A percentile compares a stretch with the other conserved stretches of the same genome.
Conservation (phyloP, 1,140 invertebrate species). For the Anoplolepis gracilipes region DNA sequence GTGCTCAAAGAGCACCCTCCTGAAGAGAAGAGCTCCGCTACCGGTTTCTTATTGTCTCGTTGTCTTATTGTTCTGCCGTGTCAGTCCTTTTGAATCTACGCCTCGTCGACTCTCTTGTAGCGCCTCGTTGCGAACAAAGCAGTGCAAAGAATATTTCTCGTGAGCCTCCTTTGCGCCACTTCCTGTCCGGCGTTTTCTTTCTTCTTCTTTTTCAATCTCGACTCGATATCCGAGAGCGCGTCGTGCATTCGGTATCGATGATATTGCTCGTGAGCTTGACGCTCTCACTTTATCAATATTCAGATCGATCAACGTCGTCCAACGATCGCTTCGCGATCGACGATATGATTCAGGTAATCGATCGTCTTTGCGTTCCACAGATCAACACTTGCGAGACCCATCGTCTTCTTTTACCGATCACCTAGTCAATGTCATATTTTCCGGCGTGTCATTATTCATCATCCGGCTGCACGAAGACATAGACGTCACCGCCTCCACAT, state of each 20-base stretch:
- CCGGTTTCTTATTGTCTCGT: slow-evolving; percentile 73
- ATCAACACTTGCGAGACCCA: background rate
- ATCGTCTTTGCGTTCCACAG: slow-evolving; percentile 22
- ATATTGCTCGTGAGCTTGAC: slow-evolving; percentile 18
- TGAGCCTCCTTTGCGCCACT: slow-evolving; percentile 55
- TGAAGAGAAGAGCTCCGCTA: slow-evolving; percentile 69
- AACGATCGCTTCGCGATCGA: background rate
- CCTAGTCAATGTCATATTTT: background rate
- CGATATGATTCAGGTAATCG: slow-evolving; percentile 49
- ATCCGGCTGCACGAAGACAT: background rate
- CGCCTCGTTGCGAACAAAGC: slow-evolving; percentile 59
- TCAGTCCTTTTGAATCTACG: slow-evolving; percentile 61
- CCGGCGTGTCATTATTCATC: slow-evolving; percentile 21
- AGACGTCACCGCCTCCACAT: background rate
- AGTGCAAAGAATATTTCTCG: slow-evolving; percentile 46
- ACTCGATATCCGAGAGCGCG: background rate
- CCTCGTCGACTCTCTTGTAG: slow-evolving; percentile 43
- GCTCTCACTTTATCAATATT: slow-evolving; percentile 13
- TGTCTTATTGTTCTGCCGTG: slow-evolving; percentile 68
- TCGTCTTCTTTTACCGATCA: slow-evolving; percentile 16
- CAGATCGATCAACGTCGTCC: slow-evolving; percentile 25
- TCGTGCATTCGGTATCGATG: background rate
- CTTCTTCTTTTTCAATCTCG: slow-evolving; percentile 12
- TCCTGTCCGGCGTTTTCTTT: slow-evolving; percentile 48
- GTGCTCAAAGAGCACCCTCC: slow-evolving; percentile 58